Evolutionary conservation across 2,113 vertebrate species (phyloP).

Genomic region (Halichoerus grypus): DNA sequence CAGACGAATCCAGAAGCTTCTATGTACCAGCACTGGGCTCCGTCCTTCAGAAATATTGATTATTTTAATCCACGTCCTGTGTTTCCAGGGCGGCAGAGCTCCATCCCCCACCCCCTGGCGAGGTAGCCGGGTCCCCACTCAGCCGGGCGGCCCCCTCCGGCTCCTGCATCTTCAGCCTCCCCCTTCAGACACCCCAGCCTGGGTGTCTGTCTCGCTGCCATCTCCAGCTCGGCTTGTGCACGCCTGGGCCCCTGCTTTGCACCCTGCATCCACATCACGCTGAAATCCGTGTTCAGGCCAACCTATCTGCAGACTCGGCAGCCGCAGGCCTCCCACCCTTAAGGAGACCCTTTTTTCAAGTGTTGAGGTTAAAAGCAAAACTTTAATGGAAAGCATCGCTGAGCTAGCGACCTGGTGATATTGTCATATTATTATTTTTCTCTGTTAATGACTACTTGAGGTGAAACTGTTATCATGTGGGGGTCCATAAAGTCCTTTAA

Average conservation of each 20-base stretch:
- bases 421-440: not conserved
- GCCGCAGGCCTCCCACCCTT: not conserved
- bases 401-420: not conserved
- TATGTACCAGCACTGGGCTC: fast-evolving
- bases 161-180: not conserved
- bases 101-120: fast-evolving
- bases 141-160: not conserved
- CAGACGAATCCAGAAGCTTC: not conserved
- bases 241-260: fast-evolving
- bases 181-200: too few species aligned
- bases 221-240: not conserved
- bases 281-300: fast-evolving
- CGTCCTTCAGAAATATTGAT: not conserved
- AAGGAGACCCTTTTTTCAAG: not conserved
- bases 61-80: not conserved
- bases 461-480: not conserved
- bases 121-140: fast-evolving
- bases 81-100: not conserved
- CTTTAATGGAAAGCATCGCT: not conserved
- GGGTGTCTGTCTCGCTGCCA: fast-evolving
- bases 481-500: not conserved
- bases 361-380: not conserved
- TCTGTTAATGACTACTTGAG: not conserved
- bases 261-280: fast-evolving
- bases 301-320: fast-evolving